These are phyloP conservation scores for Schizotus pectinicornis DNA, from an alignment of 2,888 invertebrate species.

Conservation along the genomic window DNA sequence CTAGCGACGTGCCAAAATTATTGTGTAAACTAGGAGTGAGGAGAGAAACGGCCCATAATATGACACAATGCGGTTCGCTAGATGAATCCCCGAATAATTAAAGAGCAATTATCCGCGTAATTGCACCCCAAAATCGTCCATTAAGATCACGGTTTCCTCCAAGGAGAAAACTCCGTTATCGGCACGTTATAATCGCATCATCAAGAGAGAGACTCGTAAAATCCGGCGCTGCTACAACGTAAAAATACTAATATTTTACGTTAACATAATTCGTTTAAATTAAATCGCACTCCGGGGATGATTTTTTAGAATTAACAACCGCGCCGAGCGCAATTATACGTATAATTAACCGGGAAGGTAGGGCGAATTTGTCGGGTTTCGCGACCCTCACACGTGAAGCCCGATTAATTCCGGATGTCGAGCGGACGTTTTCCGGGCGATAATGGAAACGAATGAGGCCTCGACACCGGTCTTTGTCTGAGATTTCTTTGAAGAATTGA, in stretches of 20 bases:
- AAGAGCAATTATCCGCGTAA: constrained; percentile 24
- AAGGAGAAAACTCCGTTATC: constrained; percentile 4
- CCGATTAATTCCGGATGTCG: too few relatives aligned
- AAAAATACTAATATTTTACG: constrained; percentile 7
- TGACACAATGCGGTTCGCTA: constrained; percentile 18
- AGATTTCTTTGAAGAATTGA: too few relatives aligned
- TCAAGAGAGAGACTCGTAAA: not conserved
- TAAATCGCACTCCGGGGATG: constrained; percentile 5
- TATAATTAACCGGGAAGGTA: not conserved
- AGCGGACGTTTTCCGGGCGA: too few relatives aligned
- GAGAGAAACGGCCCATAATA: constrained; percentile 2
- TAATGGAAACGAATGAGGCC: too few relatives aligned
- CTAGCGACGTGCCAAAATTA: constrained; percentile 15
- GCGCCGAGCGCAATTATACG: not conserved
- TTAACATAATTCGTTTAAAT: constrained; percentile 6
- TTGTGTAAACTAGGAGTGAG: constrained; percentile 2
- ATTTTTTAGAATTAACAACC: constrained; percentile 6
- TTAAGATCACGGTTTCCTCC: constrained; percentile 17
- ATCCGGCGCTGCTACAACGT: not conserved
- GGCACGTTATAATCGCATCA: constrained; percentile 8
- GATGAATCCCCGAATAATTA: constrained; percentile 28
- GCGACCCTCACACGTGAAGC: too few relatives aligned
- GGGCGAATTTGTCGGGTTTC: too few relatives aligned
- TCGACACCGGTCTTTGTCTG: too few relatives aligned
- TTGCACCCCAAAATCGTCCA: constrained; percentile 18